phyloP scores from a whole-genome alignment of 2,113 vertebrate species.

The Scytalopus superciliaris region DNA sequence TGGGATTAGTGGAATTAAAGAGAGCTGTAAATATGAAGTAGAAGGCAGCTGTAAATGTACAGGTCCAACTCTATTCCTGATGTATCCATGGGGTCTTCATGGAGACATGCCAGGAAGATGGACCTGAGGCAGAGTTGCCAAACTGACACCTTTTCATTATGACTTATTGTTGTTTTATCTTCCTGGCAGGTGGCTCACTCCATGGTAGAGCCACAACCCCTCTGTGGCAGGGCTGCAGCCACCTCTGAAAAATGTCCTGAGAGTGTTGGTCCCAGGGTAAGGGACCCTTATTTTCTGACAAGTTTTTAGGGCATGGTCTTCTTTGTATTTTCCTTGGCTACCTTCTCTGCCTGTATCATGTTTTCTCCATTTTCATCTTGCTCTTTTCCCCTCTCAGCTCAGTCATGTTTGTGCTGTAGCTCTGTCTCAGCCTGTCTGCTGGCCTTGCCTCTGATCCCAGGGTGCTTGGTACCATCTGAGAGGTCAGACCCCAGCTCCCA shows the following conservation, averaged over 20 bases:
- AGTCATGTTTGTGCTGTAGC: background rate
- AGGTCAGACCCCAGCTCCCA: background rate
- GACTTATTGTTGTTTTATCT: background rate
- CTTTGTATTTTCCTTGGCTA: background rate
- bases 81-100: background rate
- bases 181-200: background rate
- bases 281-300: background rate
- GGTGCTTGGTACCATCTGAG: background rate
- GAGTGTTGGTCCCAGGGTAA: accelerated
- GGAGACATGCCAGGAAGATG: background rate
- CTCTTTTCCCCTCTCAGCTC: background rate
- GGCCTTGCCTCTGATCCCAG: accelerated
- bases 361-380: background rate
- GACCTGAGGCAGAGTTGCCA: background rate
- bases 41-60: background rate
- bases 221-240: background rate
- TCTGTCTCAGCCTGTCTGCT: background rate
- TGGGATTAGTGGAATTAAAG: background rate
- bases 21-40: background rate
- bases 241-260: background rate
- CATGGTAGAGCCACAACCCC: background rate
- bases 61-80: background rate
- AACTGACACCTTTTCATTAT: background rate
- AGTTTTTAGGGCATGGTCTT: background rate
- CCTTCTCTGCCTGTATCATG: background rate